Percentiles rank a stretch among this genome's conserved stretches.
Conservation (phyloP, 2,113 vertebrate species). For the Thermophis baileyi region DNA sequence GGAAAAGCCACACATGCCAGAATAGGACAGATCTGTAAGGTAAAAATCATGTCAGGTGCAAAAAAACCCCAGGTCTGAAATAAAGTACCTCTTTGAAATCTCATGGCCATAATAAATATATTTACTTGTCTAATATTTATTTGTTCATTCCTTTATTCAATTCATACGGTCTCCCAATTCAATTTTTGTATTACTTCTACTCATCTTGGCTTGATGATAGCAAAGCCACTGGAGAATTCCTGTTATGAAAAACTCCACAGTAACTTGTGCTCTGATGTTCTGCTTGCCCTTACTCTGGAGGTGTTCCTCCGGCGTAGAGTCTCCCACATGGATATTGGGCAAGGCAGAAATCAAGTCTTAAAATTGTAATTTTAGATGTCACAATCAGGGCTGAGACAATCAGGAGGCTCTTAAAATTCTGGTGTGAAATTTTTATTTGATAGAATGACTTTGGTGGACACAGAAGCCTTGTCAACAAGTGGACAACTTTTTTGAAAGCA, state of each 20-base stretch:
- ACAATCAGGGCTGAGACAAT: neutral
- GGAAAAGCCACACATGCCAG: constrained; percentile 95
- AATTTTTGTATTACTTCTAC: neutral
- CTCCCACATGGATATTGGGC: neutral
- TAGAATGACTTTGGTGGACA: constrained; percentile 98
- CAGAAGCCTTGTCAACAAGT: constrained; percentile 97
- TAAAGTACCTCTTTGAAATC: neutral
- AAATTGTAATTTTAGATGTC: neutral
- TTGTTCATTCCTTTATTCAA: neutral
- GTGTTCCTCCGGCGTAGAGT: no score
- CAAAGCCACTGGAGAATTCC: neutral
- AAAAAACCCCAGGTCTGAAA: neutral
- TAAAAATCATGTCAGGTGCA: constrained; percentile 54
- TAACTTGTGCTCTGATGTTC: neutral
- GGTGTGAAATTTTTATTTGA: constrained; percentile 25
- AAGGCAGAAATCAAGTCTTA: neutral
- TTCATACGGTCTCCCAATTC: neutral
- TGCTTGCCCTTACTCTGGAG: neutral
- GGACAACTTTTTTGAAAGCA: constrained; percentile 97
- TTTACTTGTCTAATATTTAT: neutral
- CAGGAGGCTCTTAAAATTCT: neutral
- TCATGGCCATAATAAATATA: neutral
- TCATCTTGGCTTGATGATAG: neutral
- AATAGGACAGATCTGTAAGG: constrained; percentile 97
- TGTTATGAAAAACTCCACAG: neutral